Evolutionary conservation across 2,113 vertebrate species (phyloP).

Genomic region (Colinus virginianus): DNA sequence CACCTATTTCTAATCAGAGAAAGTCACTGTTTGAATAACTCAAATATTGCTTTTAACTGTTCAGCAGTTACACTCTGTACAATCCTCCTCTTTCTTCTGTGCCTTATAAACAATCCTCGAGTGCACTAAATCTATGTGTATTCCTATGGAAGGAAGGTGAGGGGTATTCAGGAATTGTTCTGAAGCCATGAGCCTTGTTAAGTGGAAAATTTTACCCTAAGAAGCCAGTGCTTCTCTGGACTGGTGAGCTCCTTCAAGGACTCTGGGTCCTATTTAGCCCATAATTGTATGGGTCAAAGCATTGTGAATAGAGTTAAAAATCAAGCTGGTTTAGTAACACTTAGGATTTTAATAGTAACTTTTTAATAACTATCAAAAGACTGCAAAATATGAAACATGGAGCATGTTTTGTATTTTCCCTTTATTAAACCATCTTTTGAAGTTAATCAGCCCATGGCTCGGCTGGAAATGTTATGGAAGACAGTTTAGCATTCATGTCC

Average conservation of each 20-base stretch:
- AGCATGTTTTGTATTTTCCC: not conserved
- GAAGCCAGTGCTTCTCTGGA: not conserved
- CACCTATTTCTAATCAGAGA: not conserved
- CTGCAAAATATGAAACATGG: not conserved
- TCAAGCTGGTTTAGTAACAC: not conserved
- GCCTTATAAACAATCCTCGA: not conserved
- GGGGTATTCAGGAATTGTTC: not conserved
- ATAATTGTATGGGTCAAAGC: not conserved
- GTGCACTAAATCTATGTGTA: not conserved
- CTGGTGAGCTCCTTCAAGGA: not conserved
- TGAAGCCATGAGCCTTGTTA: not conserved
- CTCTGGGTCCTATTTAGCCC: not conserved
- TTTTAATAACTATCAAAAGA: not conserved
- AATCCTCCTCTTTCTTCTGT: not conserved
- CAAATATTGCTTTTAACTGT: rapidly evolving
- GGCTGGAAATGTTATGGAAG: not conserved
- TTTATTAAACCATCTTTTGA: not conserved
- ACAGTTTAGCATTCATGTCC: not conserved
- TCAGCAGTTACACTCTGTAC: not conserved
- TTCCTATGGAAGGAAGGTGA: too few relatives aligned
- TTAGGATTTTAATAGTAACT: not conserved
- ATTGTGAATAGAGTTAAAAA: not conserved
- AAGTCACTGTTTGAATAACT: not conserved
- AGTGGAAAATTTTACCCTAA: not conserved
- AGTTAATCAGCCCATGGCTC: not conserved